Evolutionary conservation across 2,113 vertebrate genomes (phyloP).

Genomic region (Nipponia nippon): DNA sequence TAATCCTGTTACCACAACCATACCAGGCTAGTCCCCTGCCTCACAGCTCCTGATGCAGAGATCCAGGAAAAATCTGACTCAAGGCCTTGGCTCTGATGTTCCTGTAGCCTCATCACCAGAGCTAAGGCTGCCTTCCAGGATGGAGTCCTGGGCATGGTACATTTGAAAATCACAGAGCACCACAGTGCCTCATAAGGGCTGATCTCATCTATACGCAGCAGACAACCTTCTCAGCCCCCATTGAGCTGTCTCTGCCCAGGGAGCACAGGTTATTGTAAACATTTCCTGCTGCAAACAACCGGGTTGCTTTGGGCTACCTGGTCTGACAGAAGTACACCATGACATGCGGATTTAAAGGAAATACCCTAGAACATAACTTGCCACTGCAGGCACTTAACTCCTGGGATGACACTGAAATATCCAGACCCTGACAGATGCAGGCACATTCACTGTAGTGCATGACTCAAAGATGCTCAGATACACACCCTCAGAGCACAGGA

Average conservation of each 20-base stretch:
- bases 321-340: neutral
- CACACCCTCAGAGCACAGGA: neutral
- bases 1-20: neutral
- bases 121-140: neutral
- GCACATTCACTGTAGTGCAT: neutral
- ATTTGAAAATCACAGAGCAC: fast-evolving
- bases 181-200: neutral
- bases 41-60: neutral
- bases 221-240: neutral
- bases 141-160: neutral
- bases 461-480: neutral
- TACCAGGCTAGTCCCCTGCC: neutral
- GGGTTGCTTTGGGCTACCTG: neutral
- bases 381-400: neutral
- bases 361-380: neutral
- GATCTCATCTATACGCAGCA: neutral
- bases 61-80: neutral
- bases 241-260: neutral
- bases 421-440: neutral
- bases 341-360: neutral
- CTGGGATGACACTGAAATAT: neutral
- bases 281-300: neutral
- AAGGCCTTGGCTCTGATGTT: neutral
- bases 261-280: neutral
- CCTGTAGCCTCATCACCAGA: neutral